Evolutionary conservation across 2,888 invertebrate genomes (phyloP).

Genomic region (Phytoseiulus persimilis): DNA sequence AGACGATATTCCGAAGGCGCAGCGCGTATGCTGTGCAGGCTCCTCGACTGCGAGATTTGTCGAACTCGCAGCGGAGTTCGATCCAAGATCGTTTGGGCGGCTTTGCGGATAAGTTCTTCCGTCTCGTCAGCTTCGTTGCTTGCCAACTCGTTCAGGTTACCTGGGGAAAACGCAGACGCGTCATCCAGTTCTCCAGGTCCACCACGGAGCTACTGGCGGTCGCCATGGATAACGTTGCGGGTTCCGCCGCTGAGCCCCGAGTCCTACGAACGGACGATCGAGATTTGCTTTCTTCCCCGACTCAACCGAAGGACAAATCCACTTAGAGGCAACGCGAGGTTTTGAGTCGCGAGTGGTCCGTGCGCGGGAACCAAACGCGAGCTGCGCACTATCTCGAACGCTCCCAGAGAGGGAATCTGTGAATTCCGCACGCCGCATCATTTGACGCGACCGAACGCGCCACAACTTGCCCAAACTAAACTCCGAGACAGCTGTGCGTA

Average conservation of each 20-base stretch:
- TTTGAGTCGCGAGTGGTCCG: no score
- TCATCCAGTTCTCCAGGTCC: neutral
- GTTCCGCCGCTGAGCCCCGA: neutral
- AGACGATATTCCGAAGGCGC: neutral
- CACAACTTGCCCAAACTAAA: neutral
- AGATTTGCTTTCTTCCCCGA: neutral
- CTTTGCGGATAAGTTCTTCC: slow-evolving; percentile 20
- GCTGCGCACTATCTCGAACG: neutral
- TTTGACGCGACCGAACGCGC: neutral
- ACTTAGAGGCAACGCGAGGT: no score
- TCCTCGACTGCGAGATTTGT: slow-evolving; percentile 13
- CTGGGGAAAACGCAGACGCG: neutral
- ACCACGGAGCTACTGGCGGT: no score
- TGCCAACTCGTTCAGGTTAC: slow-evolving; percentile 17
- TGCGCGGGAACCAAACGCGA: neutral
- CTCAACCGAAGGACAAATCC: no score
- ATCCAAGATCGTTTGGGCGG: slow-evolving; percentile 21
- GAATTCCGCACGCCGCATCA: neutral
- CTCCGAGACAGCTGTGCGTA: neutral
- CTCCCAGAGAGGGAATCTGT: neutral
- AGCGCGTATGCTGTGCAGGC: slow-evolving; percentile 24
- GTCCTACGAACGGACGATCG: neutral
- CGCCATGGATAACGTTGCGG: neutral
- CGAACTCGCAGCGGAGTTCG: slow-evolving; percentile 18
- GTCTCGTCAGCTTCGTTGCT: slow-evolving; percentile 25